Base-by-base conservation (phyloP, 2,113 vertebrate genomes). In the Canis aureus region DNA sequence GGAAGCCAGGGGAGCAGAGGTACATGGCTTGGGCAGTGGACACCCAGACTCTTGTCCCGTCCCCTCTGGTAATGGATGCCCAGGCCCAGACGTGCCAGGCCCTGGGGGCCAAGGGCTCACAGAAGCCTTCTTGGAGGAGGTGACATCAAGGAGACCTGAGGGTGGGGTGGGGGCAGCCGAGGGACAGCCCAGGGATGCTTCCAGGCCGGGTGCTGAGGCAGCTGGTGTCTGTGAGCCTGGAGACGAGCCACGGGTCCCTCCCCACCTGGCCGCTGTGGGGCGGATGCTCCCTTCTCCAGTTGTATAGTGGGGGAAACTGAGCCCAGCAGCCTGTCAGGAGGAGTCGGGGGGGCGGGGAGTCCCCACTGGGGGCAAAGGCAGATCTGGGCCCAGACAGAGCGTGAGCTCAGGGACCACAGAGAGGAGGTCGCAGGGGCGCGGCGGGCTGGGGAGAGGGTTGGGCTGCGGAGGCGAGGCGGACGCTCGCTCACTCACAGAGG, bases 221-320 rank as follows among this genome's bases (percentile, higher is more conserved):
- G 22, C 29, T 13, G 55, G 19, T 17, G 0, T 8, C 32, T 5
- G 5, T 23, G 76, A 60, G 29, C 64, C 53, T 15, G 64, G 38
- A 29, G 9, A 5, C n/a, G n/a, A 9, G n/a, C n/a, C n/a, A 3
- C 32, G 0, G 11, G n/a, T 11, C 69, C 5, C 8, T 6, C 38
- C 82, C 35, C 57, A 12, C 17, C 82, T 11, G 10, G 43, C 59
- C 12, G 22, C 69, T 3, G 13, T 8, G 55, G 62, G 20, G 43
- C 5, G 12, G 53, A 23, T 17, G 13, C 10, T 20, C 78, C 23
- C n/a, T 5, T 57, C 15, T 59, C 35, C 74, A 11, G 15, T 20
- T 57, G 32, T 5, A 12, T 16, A 1, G 2, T 4, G 2, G 1
- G 22, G 80, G 82, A 74, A 43, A 76, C 29, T 11, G 60, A 92